Base-by-base conservation (phyloP, 2,888 invertebrate species). In the Pandemis cinnamomeana region DNA sequence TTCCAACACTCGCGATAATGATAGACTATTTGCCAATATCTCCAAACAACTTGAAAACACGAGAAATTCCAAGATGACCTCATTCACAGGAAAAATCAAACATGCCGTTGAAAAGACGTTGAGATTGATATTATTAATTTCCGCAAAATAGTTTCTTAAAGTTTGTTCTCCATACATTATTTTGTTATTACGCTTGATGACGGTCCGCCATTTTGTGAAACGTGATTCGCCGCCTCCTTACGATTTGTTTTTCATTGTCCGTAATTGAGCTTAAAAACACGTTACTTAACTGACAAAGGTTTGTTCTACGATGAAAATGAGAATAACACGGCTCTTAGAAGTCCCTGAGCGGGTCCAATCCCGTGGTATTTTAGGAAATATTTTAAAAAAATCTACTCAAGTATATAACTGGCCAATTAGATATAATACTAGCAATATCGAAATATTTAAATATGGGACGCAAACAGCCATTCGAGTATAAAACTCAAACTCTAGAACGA, bases 131-230 rank as follows among this genome's bases (percentile, higher is more conserved):
- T 58, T 58, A 27, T 27, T 55, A 55, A 55, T 55, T 55, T 55
- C 27, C 58, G 11, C 48, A 1, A 64, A n/a, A 8, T 11, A 42
- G 20, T 55, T 41, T 15, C 8, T 53, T 44, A 27, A 64, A 64
- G 20, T 55, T 55, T 55, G 41, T 63, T 67, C 68, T 27, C 20
- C 27, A 27, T 44, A 72, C 71, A 66, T 68, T 68, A 53, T 53
- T 44, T 71, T 63, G 20, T 48, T 62, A 63, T 63, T 69, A 74
- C 63, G 51, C 67, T 51, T 64, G 58, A 64, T 72, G 75, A 71
- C 75, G 75, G 71, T 71, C 77, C 72, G 77, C 77, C 77, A 77
- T 75, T 71, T 77, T 77, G 76, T 77, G 48, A 58, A 72, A 63
- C 64, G 72, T 58, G 75, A 72, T 77, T 67, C 41, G 67, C 53